Evolutionary conservation across 2,113 vertebrate genomes (phyloP).

Genomic region (Damaliscus lunatus): DNA sequence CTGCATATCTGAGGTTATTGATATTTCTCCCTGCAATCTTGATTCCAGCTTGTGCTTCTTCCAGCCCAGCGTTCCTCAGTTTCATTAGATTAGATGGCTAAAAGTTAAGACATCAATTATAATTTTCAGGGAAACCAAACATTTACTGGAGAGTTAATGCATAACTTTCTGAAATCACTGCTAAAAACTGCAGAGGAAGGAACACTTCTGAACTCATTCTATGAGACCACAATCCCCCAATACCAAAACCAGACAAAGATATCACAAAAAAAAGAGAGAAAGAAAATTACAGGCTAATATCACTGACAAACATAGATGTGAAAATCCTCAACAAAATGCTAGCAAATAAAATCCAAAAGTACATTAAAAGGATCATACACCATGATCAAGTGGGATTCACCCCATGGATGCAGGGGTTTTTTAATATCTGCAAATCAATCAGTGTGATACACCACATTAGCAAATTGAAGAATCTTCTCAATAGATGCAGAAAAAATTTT

Average conservation of each 20-base stretch:
- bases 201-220: not conserved
- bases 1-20: no score
- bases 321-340: not conserved
- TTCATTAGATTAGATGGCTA: not conserved
- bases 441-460: not conserved
- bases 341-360: not conserved
- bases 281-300: not conserved
- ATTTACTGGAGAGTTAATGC: not conserved
- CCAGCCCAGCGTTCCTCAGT: no score
- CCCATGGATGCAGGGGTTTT: not conserved
- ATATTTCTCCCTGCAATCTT: no score
- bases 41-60: no score
- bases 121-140: not conserved
- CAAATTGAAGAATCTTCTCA: not conserved
- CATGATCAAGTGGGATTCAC: not conserved
- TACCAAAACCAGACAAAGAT: not conserved
- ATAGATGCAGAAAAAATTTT: not conserved
- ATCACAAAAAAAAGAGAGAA: not conserved
- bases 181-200: not conserved
- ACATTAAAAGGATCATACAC: not conserved
- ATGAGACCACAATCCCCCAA: not conserved
- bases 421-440: not conserved
- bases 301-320: not conserved
- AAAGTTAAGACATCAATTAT: not conserved
- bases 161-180: not conserved